Conservation (phyloP, 2,888 invertebrate species). For the Tupiocoris notatus region DNA sequence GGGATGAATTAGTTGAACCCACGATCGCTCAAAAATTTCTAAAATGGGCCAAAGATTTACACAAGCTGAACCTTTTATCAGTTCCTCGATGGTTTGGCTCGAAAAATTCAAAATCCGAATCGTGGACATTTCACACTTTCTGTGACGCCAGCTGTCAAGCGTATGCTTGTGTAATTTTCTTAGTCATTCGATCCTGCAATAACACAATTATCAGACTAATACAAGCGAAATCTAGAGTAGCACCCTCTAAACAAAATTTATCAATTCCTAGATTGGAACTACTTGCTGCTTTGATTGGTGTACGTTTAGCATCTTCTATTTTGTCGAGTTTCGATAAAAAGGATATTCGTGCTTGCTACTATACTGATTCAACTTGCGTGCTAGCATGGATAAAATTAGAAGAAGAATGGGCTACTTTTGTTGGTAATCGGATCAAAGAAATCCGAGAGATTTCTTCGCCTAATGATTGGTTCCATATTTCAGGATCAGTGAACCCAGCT, state of each 20-base stretch:
- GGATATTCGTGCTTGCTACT: background rate
- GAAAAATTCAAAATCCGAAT: background rate
- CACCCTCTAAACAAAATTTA: background rate
- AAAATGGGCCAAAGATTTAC: background rate
- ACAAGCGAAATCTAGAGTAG: constrained; percentile 6
- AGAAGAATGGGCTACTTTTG: constrained; percentile 8
- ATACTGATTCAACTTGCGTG: background rate
- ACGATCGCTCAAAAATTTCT: background rate
- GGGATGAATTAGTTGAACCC: background rate
- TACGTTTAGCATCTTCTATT: background rate
- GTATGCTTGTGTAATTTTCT: background rate
- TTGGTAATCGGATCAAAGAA: background rate
- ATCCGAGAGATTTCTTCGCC: background rate
- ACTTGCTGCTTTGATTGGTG: background rate
- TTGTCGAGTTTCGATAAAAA: background rate
- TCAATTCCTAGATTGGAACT: background rate
- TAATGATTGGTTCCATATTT: background rate
- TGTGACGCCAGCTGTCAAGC: background rate
- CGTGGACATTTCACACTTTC: background rate
- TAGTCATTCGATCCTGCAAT: background rate
- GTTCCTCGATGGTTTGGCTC: constrained; percentile 1
- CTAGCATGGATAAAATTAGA: background rate
- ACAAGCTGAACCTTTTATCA: background rate
- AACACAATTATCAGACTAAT: background rate
- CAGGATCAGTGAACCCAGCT: background rate